These are phyloP conservation scores for Tenrec ecaudatus DNA, from an alignment of 2,113 vertebrate genomes.

Conservation along the genomic window DNA sequence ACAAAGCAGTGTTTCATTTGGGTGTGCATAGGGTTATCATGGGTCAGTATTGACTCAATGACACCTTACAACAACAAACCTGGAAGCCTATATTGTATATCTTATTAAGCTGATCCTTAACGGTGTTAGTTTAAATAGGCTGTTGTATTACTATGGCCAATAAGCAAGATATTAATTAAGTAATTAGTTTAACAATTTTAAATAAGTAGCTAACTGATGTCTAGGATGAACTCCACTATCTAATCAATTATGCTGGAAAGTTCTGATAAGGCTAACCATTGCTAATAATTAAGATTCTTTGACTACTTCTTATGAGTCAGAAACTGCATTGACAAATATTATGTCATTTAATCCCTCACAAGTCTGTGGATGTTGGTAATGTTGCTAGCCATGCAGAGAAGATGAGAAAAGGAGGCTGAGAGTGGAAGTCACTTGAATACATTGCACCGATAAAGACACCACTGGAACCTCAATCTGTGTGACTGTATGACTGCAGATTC, in stretches of 20 bases:
- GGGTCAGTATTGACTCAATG: too few species aligned
- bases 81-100: not conserved
- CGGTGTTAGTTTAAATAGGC: not conserved
- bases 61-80: too few species aligned
- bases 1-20: too few species aligned
- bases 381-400: not conserved
- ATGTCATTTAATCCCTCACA: not conserved
- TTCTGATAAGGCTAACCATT: not conserved
- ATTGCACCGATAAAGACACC: not conserved
- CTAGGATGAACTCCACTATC: not conserved
- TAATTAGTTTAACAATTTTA: conserved; percentile 17
- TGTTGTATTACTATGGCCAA: conserved; percentile 6
- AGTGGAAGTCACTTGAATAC: not conserved
- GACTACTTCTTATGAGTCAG: not conserved
- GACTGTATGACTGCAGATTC: not conserved
- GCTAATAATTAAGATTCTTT: not conserved
- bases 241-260: not conserved
- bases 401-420: not conserved
- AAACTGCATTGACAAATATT: not conserved
- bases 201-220: not conserved
- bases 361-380: not conserved
- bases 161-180: not conserved
- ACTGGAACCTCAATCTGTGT: not conserved
- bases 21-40: too few species aligned
- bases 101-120: not conserved